These are phyloP conservation scores for Rhinophrynus dorsalis DNA, from an alignment of 2,797 vertebrate species.

Conservation along the genomic window DNA sequence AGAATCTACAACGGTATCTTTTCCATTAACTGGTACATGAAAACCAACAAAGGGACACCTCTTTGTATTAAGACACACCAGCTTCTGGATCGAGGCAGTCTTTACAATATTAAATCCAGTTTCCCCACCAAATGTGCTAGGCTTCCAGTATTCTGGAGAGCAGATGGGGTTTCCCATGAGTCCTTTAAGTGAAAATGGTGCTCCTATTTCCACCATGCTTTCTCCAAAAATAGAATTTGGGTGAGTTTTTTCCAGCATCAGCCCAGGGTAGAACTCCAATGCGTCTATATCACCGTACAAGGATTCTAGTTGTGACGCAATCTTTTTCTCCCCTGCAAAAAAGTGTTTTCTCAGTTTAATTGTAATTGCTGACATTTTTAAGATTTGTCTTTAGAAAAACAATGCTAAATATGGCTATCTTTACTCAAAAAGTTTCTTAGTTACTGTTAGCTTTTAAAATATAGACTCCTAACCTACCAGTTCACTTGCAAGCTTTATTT, in stretches of 20 bases:
- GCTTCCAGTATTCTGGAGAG: slow-evolving; percentile 94
- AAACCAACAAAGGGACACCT: slow-evolving; percentile 87
- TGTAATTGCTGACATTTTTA: too few species aligned
- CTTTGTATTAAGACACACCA: slow-evolving; percentile 88
- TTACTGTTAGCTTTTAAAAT: too few species aligned
- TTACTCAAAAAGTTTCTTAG: too few species aligned
- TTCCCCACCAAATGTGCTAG: slow-evolving; percentile 89
- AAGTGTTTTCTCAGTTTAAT: too few species aligned
- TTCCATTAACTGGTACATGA: slow-evolving; percentile 58
- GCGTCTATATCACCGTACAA: slow-evolving; percentile 90
- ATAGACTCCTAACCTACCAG: too few species aligned
- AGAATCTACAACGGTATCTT: neutral
- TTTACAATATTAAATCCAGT: slow-evolving; percentile 85
- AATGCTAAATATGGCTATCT: too few species aligned
- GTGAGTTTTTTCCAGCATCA: slow-evolving; percentile 83
- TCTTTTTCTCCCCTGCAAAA: slow-evolving; percentile 76
- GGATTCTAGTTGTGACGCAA: slow-evolving; percentile 77
- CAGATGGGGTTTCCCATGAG: slow-evolving; percentile 92
- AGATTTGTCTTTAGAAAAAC: too few species aligned
- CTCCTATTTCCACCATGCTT: slow-evolving; percentile 94
- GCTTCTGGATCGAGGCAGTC: slow-evolving; percentile 77
- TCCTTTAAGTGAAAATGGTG: slow-evolving; percentile 94
- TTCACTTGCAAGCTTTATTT: too few species aligned
- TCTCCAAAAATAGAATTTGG: slow-evolving; percentile 82
- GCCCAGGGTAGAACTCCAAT: slow-evolving; percentile 84